phyloP scores from a whole-genome alignment of 23 tunicate genomes.

The Halocynthia aurantium region DNA sequence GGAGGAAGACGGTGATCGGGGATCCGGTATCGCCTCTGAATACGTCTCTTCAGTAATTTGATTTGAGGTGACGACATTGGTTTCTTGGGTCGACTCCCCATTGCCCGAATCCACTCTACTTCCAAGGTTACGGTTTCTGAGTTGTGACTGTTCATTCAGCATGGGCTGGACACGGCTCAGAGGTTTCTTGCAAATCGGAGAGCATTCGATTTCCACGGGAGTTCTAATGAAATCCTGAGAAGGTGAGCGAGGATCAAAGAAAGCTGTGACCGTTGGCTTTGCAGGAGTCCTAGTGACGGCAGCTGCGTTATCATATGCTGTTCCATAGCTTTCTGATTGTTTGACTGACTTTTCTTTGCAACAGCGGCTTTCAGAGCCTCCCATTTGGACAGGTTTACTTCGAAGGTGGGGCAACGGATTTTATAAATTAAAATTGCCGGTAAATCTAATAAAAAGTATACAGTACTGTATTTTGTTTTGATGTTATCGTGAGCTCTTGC shows the following conservation, averaged over 20 bases:
- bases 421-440: too few species aligned
- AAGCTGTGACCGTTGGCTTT: too few species aligned
- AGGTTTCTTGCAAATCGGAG: background rate
- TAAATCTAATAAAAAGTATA: too few species aligned
- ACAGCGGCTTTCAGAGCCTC: conserved; percentile 23
- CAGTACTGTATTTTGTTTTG: too few species aligned
- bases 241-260: conserved; percentile 16
- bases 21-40: conserved; percentile 7
- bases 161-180: conserved; percentile 14
- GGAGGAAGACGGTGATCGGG: conserved; percentile 30
- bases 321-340: background rate
- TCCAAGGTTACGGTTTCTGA: background rate
- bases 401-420: too few species aligned
- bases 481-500: too few species aligned
- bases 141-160: background rate
- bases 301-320: too few species aligned
- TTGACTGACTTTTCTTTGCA: conserved; percentile 2
- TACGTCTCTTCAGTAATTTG: background rate
- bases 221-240: conserved; percentile 9
- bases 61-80: background rate
- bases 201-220: conserved; percentile 1
- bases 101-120: too few species aligned
- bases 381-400: background rate
- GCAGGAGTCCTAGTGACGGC: too few species aligned
- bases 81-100: too few species aligned